A percentile compares a stretch with the other conserved stretches of the same genome.
Conservation (phyloP, 2,797 vertebrate species). For the Typhlichthys subterraneus region DNA sequence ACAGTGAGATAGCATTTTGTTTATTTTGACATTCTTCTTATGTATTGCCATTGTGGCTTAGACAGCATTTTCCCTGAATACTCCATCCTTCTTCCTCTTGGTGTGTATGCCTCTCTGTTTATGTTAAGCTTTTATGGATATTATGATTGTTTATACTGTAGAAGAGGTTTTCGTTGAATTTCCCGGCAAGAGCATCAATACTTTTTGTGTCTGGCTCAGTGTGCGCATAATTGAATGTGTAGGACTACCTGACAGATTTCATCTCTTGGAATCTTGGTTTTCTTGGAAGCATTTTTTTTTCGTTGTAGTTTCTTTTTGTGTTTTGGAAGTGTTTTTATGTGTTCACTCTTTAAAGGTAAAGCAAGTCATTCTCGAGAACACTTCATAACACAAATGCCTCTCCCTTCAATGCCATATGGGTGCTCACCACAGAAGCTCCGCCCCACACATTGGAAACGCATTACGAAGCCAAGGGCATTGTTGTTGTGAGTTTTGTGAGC, state of each 20-base stretch:
- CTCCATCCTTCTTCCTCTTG: constrained; percentile 51
- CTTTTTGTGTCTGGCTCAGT: constrained; percentile 45
- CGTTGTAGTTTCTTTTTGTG: constrained; percentile 30
- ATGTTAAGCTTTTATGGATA: constrained; percentile 60
- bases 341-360: not conserved
- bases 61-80: constrained; percentile 49
- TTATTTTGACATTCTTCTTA: constrained; percentile 62
- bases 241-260: constrained; percentile 50
- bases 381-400: not conserved
- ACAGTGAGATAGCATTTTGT: constrained; percentile 64
- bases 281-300: constrained; percentile 65
- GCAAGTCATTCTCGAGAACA: not conserved
- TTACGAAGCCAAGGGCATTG: no score
- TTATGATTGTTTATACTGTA: constrained; percentile 58
- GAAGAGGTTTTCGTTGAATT: constrained; percentile 54
- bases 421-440: no score
- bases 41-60: constrained; percentile 57
- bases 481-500: no score
- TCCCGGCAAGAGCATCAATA: constrained; percentile 41
- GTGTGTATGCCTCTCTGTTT: constrained; percentile 56
- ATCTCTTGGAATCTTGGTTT: constrained; percentile 47
- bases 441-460: no score
- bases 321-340: no score
- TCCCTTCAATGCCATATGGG: not conserved
- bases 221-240: constrained; percentile 50